phyloP scores from a whole-genome alignment of 2,797 vertebrate genomes.

The Distichodus sexfasciatus region DNA sequence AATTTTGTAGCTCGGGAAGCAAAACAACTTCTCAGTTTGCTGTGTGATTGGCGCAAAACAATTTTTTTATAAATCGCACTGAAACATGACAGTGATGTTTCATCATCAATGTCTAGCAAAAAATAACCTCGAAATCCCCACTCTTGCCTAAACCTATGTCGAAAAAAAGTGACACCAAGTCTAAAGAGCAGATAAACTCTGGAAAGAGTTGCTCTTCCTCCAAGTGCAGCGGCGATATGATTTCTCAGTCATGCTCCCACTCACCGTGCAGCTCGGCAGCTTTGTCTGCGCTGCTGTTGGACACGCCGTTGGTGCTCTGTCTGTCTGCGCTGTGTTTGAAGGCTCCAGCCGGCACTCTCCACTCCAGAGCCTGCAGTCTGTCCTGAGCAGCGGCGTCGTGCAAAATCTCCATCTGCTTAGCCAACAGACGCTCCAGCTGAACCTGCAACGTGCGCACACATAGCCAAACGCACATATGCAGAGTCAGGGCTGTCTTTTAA shows the following conservation, averaged over 20 bases:
- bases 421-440: conserved; percentile 91
- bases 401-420: conserved; percentile 95
- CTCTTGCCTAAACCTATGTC: too few relatives aligned
- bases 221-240: not conserved
- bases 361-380: conserved; percentile 81
- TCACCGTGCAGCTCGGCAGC: conserved; percentile 79
- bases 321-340: conserved; percentile 81
- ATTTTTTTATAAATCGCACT: too few relatives aligned
- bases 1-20: not conserved
- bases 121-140: too few relatives aligned
- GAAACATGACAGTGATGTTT: not conserved
- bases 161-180: too few relatives aligned
- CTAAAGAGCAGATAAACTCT: too few relatives aligned
- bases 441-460: conserved; percentile 62
- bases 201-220: not conserved
- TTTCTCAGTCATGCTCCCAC: not conserved
- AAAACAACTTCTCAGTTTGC: not conserved
- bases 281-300: conserved; percentile 62
- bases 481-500: conserved; percentile 14
- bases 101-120: too few relatives aligned
- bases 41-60: not conserved
- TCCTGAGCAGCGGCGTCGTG: conserved; percentile 88
- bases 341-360: conserved; percentile 82
- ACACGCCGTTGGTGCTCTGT: conserved; percentile 80
- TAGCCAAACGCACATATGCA: conserved; percentile 19